A percentile compares a stretch with the other conserved stretches of the same genome.
These are phyloP conservation scores for Aphodius granarius DNA, from an alignment of 2,888 invertebrate species.

Conservation along the genomic window DNA sequence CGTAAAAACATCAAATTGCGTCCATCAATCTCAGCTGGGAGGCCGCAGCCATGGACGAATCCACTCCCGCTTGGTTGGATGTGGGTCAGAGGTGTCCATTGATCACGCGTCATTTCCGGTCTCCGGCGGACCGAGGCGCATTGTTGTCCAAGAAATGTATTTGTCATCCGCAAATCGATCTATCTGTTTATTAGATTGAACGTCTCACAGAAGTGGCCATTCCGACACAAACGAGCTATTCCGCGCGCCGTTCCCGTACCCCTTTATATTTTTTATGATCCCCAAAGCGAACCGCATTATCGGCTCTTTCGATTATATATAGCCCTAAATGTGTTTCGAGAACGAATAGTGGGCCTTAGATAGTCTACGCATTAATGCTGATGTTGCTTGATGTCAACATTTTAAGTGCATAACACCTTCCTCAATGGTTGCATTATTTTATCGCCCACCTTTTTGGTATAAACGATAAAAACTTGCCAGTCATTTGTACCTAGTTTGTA, in stretches of 20 bases:
- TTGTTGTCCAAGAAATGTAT: conserved; percentile 37
- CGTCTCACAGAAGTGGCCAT: not conserved
- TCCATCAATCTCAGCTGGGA: not conserved
- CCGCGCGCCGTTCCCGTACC: not conserved
- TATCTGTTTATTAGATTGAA: conserved; percentile 20
- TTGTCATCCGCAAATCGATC: conserved; percentile 31
- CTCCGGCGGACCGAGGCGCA: conserved; percentile 32
- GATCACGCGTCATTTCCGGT: conserved; percentile 38
- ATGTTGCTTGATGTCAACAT: too few species aligned
- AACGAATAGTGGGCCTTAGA: not conserved
- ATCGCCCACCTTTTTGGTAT: too few species aligned
- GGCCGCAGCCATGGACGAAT: not conserved
- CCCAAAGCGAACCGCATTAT: not conserved
- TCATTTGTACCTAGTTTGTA: too few species aligned
- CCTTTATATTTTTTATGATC: not conserved
- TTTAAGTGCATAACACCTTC: too few species aligned
- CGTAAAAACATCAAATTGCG: not conserved
- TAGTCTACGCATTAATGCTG: not conserved
- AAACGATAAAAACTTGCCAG: too few species aligned
- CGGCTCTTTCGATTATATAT: not conserved
- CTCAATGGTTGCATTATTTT: too few species aligned
- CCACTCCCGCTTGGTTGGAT: not conserved
- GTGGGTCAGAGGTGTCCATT: conserved; percentile 38
- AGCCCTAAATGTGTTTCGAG: not conserved
- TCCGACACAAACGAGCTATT: not conserved